Base-by-base conservation (phyloP, 23 tunicate species). In the Trididemnum miniatum region DNA sequence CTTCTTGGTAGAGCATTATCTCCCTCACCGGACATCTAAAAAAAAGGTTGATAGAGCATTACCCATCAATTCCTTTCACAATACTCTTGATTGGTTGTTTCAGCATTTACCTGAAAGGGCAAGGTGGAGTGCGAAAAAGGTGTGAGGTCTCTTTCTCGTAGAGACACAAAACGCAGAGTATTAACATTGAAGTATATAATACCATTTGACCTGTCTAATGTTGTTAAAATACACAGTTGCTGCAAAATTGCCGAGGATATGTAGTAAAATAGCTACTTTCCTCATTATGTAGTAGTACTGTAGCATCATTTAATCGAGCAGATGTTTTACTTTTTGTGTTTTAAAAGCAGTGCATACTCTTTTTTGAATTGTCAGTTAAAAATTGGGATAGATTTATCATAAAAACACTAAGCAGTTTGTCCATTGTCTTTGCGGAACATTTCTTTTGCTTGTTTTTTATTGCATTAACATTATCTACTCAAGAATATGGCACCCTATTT, bases 21-120 rank as follows among this genome's bases (percentile, higher is more conserved):
- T 44, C 54, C 54, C 54, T 44, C 54, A 44, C 54, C 54, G 54
- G 54, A 44, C 54, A 44, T 44, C 54, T 44, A 9, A 44, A 44
- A 44, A 44, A 44, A 44, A 44, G 54, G 54, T 44, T 44, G 54
- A 44, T 44, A 44, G 54, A 44, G 54, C 54, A 44, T 44, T 44
- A 44, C 54, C 54, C 54, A 44, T 44, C 54, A 44, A 44, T 44
- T 44, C 54, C 54, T 44, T 44, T 44, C 15, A 44, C 54, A 44
- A 44, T 44, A 44, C 15, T 44, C 54, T n/a, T 44, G 54, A 44
- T 44, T 44, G 54, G 54, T 9, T 44, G 54, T 44, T 44, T 44
- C 54, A 44, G 54, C 54, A 44, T 44, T 44, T 44, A 44, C 54
- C 54, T 44, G 54, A 44, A 44, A 44, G 54, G 54, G 54, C 54